Evolutionary conservation across 2,888 invertebrate genomes (phyloP).

Genomic region (Calameuta pallipes): DNA sequence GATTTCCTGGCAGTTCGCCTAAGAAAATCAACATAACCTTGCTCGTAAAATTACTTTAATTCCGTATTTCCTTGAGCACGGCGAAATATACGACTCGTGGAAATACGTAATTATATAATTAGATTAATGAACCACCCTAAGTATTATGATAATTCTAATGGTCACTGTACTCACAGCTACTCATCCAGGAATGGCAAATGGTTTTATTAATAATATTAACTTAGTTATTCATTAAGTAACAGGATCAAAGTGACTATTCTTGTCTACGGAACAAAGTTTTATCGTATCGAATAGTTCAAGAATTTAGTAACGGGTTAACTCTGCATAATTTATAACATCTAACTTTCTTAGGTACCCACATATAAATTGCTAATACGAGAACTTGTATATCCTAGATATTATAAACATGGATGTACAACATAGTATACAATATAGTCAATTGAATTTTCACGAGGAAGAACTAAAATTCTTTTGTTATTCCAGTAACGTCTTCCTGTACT

Average conservation of each 20-base stretch:
- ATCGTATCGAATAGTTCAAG: neutral
- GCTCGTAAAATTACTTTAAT: neutral
- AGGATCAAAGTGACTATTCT: neutral
- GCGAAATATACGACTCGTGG: neutral
- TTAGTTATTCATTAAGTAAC: neutral
- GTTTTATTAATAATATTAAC: neutral
- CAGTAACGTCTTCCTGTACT: neutral
- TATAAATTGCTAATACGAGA: neutral
- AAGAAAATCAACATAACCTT: neutral
- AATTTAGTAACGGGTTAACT: constrained; percentile 38
- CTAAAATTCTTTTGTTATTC: neutral
- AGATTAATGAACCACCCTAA: neutral
- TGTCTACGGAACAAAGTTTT: neutral
- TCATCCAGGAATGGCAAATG: neutral
- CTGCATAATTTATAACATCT: neutral
- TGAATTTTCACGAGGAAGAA: neutral
- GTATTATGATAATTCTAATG: neutral
- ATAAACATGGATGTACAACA: neutral
- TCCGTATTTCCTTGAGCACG: neutral
- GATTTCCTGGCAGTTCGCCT: neutral
- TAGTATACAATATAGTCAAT: neutral
- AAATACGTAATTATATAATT: neutral
- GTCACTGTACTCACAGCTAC: neutral
- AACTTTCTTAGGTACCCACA: neutral
- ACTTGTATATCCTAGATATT: neutral